These are phyloP conservation scores for Nothocercus julius DNA, from an alignment of 2,113 vertebrate species.

Conservation along the genomic window DNA sequence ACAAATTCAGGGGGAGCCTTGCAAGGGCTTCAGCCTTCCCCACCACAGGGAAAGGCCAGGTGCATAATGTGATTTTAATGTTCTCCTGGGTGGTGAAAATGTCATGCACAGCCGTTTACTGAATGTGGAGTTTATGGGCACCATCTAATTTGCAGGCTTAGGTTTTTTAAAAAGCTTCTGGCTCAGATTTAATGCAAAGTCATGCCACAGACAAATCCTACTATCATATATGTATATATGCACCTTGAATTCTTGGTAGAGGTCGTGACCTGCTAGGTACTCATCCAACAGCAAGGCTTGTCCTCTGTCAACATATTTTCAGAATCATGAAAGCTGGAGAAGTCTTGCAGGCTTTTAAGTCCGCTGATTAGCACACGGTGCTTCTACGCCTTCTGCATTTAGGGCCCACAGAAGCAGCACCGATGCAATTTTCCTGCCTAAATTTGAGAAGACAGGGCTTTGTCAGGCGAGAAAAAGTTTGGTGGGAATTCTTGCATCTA, in stretches of 20 bases:
- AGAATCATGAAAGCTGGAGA: background rate
- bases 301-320: background rate
- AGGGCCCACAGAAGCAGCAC: background rate
- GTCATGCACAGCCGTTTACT: background rate
- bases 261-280: background rate
- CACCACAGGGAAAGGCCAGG: background rate
- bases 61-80: rapidly evolving
- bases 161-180: background rate
- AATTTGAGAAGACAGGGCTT: background rate
- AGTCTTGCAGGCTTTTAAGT: background rate
- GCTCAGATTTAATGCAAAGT: background rate
- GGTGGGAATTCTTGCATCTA: background rate
- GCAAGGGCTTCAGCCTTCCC: background rate
- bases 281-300: background rate
- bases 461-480: background rate
- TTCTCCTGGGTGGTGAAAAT: background rate
- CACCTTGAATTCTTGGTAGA: background rate
- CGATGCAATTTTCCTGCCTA: background rate
- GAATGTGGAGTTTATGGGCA: background rate
- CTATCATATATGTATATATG: background rate
- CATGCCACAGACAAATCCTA: background rate
- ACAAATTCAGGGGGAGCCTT: background rate
- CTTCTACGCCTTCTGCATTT: background rate
- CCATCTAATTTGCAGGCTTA: background rate
- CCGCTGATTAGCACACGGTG: background rate